Percentiles rank a stretch among this genome's conserved stretches.
phyloP scores from a whole-genome alignment of 2,113 vertebrate species.

The Burhinus bistriatus region DNA sequence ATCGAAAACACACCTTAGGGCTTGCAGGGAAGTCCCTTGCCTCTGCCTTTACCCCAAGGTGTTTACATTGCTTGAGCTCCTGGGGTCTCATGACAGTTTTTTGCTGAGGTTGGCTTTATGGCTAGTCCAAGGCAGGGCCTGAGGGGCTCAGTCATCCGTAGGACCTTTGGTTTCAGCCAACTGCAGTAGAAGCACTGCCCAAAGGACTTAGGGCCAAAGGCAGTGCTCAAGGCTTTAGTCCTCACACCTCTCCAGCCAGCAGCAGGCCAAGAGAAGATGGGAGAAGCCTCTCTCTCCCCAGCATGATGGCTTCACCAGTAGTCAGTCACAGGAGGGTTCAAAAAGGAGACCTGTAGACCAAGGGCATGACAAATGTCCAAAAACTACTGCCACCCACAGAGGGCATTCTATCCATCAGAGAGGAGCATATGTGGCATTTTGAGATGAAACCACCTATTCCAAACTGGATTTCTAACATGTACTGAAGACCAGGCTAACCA shows the following conservation, averaged over 20 bases:
- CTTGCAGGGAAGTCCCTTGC: not conserved
- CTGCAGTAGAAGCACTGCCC: not conserved
- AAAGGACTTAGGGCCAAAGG: not conserved
- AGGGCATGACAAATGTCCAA: not conserved
- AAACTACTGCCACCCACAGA: not conserved
- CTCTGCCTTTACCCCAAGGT: not conserved
- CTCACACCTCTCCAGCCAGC: not conserved
- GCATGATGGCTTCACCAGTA: not conserved
- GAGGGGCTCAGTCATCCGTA: not conserved
- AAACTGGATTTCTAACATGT: not conserved
- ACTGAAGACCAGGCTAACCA: not conserved
- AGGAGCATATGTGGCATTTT: not conserved
- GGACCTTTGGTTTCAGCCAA: not conserved
- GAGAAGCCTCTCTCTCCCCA: not conserved
- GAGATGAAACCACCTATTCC: not conserved
- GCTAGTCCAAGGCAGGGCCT: not conserved
- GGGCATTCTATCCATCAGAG: not conserved
- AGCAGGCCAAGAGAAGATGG: not conserved
- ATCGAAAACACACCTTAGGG: not conserved
- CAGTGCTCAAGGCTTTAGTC: not conserved
- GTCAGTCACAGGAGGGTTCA: not conserved
- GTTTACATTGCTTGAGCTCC: not conserved
- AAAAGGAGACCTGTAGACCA: not conserved
- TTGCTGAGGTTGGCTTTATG: not conserved
- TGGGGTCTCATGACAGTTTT: not conserved